phyloP scores from a whole-genome alignment of 2,888 invertebrate genomes.

The Acleris sparsana region DNA sequence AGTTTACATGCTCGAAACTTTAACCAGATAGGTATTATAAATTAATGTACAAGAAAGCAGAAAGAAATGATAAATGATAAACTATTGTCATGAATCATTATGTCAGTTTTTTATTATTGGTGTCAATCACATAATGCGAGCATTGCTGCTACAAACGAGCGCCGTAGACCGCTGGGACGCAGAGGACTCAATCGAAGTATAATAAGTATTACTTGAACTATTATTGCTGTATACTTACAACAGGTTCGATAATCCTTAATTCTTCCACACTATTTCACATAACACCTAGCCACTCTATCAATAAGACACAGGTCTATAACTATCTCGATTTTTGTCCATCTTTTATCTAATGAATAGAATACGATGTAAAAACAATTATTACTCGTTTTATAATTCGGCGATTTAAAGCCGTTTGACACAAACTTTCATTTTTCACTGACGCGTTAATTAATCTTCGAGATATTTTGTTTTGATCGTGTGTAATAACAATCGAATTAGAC shows the following conservation, averaged over 20 bases:
- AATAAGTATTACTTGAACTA: not conserved
- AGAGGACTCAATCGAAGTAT: not conserved
- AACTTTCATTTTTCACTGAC: conserved; percentile 32
- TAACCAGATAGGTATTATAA: not conserved
- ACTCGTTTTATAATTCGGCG: not conserved
- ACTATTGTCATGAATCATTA: conserved; percentile 28
- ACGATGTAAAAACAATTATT: conserved; percentile 19
- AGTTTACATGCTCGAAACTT: not conserved
- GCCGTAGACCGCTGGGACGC: conserved; percentile 14
- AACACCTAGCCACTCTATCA: conserved; percentile 61
- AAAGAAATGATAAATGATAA: conserved; percentile 21
- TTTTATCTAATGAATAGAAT: conserved; percentile 54
- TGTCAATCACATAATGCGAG: conserved; percentile 17
- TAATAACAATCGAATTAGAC: conserved; percentile 36
- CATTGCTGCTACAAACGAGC: not conserved
- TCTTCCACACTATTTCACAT: conserved; percentile 65
- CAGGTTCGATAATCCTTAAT: conserved; percentile 54
- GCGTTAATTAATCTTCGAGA: conserved; percentile 11
- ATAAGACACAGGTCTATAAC: conserved; percentile 59
- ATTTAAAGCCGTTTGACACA: conserved; percentile 27
- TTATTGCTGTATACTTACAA: conserved; percentile 54
- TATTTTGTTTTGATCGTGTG: conserved; percentile 34
- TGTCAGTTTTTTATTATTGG: conserved; percentile 16
- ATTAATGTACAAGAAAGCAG: conserved; percentile 21
- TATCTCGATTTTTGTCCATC: conserved; percentile 64